Percentiles rank a stretch among this genome's conserved stretches.
phyloP scores from a whole-genome alignment of 2,113 vertebrate species.

The Hassar affinis region DNA sequence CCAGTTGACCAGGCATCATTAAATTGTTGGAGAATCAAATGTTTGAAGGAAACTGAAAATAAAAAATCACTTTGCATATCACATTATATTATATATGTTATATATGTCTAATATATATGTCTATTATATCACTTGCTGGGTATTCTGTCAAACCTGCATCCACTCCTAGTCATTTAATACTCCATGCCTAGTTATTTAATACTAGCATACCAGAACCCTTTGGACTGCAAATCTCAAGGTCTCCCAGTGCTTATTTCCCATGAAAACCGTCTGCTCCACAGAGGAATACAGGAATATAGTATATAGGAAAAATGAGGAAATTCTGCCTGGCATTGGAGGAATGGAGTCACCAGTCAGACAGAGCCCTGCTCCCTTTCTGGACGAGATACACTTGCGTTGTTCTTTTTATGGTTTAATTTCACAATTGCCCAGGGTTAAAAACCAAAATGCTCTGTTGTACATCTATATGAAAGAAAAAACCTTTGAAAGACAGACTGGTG shows the following conservation, averaged over 20 bases:
- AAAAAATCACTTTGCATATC: too few species aligned
- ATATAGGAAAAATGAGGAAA: neutral
- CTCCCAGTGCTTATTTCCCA: neutral
- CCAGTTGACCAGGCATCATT: neutral
- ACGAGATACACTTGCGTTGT: neutral
- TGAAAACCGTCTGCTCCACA: neutral
- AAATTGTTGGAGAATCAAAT: neutral
- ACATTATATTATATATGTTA: too few species aligned
- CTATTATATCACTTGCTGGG: neutral
- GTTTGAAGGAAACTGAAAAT: too few species aligned
- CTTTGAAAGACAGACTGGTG: neutral
- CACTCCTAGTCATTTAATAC: too few species aligned
- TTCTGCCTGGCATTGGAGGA: neutral
- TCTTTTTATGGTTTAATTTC: neutral
- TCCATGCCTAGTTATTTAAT: neutral
- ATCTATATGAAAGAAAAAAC: neutral
- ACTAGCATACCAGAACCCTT: neutral
- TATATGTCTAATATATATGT: too few species aligned
- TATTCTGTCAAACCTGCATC: neutral
- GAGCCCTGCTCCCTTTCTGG: neutral
- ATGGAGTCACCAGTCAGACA: neutral
- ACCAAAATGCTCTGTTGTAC: neutral
- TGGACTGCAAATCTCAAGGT: neutral
- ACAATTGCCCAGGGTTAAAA: neutral
- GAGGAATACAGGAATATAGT: neutral